These are phyloP conservation scores for Stigmatopora nigra DNA, from an alignment of 2,113 vertebrate species.

Conservation along the genomic window DNA sequence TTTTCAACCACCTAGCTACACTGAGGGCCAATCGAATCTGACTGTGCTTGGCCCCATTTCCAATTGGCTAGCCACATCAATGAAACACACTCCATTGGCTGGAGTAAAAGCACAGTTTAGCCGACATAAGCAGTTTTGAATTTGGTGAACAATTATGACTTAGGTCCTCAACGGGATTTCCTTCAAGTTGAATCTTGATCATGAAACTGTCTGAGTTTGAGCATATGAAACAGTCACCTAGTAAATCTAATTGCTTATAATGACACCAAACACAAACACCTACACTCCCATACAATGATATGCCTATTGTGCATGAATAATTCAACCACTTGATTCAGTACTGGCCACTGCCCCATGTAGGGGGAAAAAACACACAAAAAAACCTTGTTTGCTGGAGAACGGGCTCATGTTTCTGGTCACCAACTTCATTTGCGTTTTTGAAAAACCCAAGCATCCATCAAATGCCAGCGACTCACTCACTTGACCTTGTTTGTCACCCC, in stretches of 20 bases:
- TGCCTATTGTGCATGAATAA: slow-evolving; percentile 6
- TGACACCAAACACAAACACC: not conserved
- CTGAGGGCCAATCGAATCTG: slow-evolving; percentile 48
- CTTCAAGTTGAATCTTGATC: slow-evolving; percentile 37
- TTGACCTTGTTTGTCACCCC: slow-evolving; percentile 1
- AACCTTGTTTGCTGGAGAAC: slow-evolving; percentile 5
- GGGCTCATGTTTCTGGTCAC: slow-evolving; percentile 1
- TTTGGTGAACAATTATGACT: slow-evolving; percentile 51
- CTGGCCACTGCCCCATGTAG: not conserved
- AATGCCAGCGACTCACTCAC: not conserved
- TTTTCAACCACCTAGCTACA: slow-evolving; percentile 52
- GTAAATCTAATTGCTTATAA: not conserved
- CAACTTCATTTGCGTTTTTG: not conserved
- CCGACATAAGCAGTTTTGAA: slow-evolving; percentile 60
- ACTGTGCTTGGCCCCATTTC: slow-evolving; percentile 58
- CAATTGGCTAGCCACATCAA: slow-evolving; percentile 59
- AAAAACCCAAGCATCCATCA: not conserved
- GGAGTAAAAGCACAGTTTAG: slow-evolving; percentile 42
- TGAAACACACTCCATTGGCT: slow-evolving; percentile 44
- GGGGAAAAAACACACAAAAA: too few species aligned
- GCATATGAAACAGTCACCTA: slow-evolving; percentile 1
- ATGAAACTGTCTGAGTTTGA: slow-evolving; percentile 36
- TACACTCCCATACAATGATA: not conserved
- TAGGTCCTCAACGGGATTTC: slow-evolving; percentile 46
- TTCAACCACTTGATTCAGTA: not conserved